Percentiles rank a stretch among this genome's conserved stretches.
Conservation (phyloP, 2,797 vertebrate genomes). For the Adelosebastes latens region DNA sequence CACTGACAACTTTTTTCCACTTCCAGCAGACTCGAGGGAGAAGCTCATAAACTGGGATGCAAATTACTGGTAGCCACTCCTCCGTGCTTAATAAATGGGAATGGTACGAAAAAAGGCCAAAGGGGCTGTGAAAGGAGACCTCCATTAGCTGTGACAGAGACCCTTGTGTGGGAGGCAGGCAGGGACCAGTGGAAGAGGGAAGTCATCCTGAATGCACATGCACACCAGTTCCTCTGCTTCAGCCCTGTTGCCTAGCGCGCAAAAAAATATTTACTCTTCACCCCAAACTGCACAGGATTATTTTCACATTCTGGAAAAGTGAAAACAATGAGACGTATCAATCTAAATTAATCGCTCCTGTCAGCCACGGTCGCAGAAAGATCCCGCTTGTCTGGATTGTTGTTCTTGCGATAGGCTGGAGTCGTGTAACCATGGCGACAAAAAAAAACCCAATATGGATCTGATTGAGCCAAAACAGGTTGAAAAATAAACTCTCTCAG, state of each 20-base stretch:
- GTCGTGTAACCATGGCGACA: slow-evolving; percentile 35
- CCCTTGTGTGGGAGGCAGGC: slow-evolving; percentile 48
- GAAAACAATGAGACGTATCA: slow-evolving; percentile 76
- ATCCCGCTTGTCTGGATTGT: slow-evolving; percentile 43
- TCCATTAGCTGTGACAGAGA: slow-evolving; percentile 56
- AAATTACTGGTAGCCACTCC: slow-evolving; percentile 23
- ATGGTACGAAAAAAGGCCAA: slow-evolving; percentile 40
- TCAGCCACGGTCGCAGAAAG: slow-evolving; percentile 28
- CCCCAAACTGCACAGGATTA: slow-evolving; percentile 63
- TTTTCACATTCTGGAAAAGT: slow-evolving; percentile 60
- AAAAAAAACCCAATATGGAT: slow-evolving; percentile 24
- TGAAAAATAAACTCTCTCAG: slow-evolving; percentile 31
- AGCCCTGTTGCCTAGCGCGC: slow-evolving; percentile 81
- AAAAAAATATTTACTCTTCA: slow-evolving; percentile 83
- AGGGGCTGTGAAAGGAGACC: slow-evolving; percentile 43
- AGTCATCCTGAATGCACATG: slow-evolving; percentile 72
- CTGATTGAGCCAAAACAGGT: slow-evolving; percentile 41
- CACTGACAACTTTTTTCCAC: slow-evolving; percentile 67
- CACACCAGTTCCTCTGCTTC: slow-evolving; percentile 64
- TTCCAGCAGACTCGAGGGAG: slow-evolving; percentile 27
- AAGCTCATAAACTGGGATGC: slow-evolving; percentile 45
- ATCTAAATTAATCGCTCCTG: slow-evolving; percentile 57
- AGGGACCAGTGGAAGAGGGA: slow-evolving; percentile 71
- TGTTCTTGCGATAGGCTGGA: slow-evolving; percentile 57
- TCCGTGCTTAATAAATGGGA: slow-evolving; percentile 24